Evolutionary conservation across 2,888 invertebrate genomes (phyloP).

Genomic region (Cataglyphis rosenhaueri): DNA sequence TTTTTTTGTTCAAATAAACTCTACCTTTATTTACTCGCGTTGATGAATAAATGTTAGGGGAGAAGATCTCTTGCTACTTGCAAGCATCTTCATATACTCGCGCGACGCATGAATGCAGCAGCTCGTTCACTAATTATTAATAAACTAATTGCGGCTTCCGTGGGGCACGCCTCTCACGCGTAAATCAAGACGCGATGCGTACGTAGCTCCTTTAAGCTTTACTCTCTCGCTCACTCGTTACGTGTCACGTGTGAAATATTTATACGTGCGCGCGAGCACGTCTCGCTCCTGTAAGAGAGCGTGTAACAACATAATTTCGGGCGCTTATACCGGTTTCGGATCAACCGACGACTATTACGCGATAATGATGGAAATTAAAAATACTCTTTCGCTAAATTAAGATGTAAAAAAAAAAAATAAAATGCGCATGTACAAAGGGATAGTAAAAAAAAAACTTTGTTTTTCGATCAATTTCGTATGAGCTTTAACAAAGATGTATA

Average conservation of each 20-base stretch:
- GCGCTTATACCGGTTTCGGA: conserved; percentile 1
- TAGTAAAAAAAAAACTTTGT: not conserved
- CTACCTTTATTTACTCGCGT: not conserved
- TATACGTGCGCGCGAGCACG: conserved; percentile 49
- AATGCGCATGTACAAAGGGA: too few species aligned
- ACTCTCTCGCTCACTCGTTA: conserved; percentile 73
- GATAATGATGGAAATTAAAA: conserved; percentile 16
- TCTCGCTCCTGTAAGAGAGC: conserved; percentile 59
- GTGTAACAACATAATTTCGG: conserved; percentile 64
- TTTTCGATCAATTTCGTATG: not conserved
- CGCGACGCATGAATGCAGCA: conserved; percentile 83
- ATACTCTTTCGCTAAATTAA: not conserved
- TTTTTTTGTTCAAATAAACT: not conserved
- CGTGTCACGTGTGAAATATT: conserved; percentile 73
- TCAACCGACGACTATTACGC: not conserved
- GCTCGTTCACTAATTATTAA: conserved; percentile 85
- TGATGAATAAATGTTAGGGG: conserved; percentile 9
- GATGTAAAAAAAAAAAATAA: not conserved
- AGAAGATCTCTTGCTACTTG: conserved; percentile 8
- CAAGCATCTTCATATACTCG: conserved; percentile 83
- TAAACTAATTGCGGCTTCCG: conserved; percentile 78
- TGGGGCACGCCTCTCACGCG: conserved; percentile 58
- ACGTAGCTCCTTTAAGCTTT: conserved; percentile 65
- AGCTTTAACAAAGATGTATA: not conserved
- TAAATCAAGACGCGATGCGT: conserved; percentile 52